Percentiles rank a stretch among this genome's conserved stretches.
phyloP scores from a whole-genome alignment of 23 tunicate genomes.

The Aplidium turbinatum region DNA sequence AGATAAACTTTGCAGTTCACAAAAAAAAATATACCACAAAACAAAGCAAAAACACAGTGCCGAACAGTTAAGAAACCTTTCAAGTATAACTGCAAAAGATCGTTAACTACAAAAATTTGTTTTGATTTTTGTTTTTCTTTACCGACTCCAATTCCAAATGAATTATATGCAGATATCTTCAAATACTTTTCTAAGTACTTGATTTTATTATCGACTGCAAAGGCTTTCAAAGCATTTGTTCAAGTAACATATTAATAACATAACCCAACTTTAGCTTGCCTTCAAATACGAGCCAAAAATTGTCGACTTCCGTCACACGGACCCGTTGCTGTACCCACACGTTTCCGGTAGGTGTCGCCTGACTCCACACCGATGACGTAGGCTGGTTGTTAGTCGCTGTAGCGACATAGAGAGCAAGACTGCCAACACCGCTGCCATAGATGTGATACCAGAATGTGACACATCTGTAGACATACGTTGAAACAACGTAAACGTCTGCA shows the following conservation, averaged over 20 bases:
- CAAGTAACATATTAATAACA: neutral
- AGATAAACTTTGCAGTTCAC: too few species aligned
- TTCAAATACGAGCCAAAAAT: conserved; percentile 88
- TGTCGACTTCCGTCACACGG: conserved; percentile 6
- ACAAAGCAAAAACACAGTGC: too few species aligned
- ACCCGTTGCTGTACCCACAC: conserved; percentile 52
- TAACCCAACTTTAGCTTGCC: conserved; percentile 27
- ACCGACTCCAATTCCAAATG: too few species aligned
- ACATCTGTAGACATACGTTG: conserved; percentile 46
- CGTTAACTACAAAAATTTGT: too few species aligned
- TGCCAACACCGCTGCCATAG: conserved; percentile 85
- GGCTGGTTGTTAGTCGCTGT: conserved; percentile 41
- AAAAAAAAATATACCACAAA: too few species aligned
- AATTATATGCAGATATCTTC: too few species aligned
- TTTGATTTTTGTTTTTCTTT: too few species aligned
- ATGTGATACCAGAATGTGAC: conserved; percentile 84
- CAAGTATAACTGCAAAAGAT: too few species aligned
- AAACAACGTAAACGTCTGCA: neutral
- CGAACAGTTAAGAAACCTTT: too few species aligned
- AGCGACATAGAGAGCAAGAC: conserved; percentile 48
- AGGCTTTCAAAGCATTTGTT: neutral
- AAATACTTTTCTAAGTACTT: too few species aligned
- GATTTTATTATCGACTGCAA: too few species aligned
- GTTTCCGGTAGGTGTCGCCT: conserved; percentile 53
- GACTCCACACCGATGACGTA: conserved; percentile 34